Evolutionary conservation across 2,888 invertebrate species (phyloP).

Genomic region (Cephus spinipes): DNA sequence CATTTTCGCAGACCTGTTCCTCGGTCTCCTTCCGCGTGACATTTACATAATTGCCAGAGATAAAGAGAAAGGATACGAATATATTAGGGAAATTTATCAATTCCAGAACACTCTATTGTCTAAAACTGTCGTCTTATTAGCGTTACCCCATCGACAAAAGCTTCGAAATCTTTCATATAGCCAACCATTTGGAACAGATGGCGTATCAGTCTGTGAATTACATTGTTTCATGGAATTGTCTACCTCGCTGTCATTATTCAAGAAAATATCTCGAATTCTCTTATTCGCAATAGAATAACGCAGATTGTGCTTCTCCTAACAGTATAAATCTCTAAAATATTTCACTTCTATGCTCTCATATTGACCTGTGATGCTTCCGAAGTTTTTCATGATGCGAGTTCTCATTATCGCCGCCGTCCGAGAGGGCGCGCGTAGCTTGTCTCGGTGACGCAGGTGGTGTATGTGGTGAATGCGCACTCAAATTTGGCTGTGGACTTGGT

Average conservation of each 20-base stretch:
- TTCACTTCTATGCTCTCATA: background rate
- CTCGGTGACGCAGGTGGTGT: constrained; percentile 63
- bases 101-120: background rate
- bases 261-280: background rate
- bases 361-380: constrained; percentile 82
- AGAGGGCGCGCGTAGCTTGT: constrained; percentile 68
- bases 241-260: background rate
- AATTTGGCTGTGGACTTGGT: constrained; percentile 73
- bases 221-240: background rate
- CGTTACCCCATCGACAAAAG: background rate
- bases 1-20: background rate
- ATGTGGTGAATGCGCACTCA: constrained; percentile 54
- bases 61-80: background rate
- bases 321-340: background rate
- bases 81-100: background rate
- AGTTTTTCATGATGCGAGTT: constrained; percentile 75
- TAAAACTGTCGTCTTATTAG: background rate
- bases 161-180: background rate
- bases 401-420: constrained; percentile 68
- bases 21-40: background rate
- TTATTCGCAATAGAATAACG: background rate
- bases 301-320: background rate
- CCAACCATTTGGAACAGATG: background rate
- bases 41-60: background rate
- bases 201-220: background rate